A percentile compares a stretch with the other conserved stretches of the same genome.
Conservation (phyloP, 1,140 invertebrate species). For the Anthonomus grandis region DNA sequence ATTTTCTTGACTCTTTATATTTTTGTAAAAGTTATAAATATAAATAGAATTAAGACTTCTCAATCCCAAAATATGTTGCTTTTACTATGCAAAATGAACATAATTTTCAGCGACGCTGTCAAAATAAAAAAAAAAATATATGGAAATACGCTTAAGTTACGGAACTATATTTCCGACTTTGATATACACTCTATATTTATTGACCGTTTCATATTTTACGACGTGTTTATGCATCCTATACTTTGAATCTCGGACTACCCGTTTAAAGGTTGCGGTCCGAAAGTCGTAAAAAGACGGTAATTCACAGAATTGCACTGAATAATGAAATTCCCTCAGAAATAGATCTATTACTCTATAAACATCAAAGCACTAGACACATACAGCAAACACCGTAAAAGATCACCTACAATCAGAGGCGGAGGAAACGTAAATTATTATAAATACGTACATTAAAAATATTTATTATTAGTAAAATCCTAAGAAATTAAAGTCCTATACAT, state of each 20-base stretch:
- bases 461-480: too few species aligned
- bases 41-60: too few species aligned
- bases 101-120: too few species aligned
- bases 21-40: too few species aligned
- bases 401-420: conserved; percentile 3
- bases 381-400: conserved; percentile 5
- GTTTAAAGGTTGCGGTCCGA: conserved; percentile 21
- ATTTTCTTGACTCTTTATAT: too few species aligned
- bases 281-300: conserved; percentile 20
- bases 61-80: too few species aligned
- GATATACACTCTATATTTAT: conserved; percentile 22
- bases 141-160: too few species aligned
- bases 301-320: conserved; percentile 20
- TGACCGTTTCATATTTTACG: conserved; percentile 19
- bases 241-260: conserved; percentile 21
- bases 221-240: conserved; percentile 17
- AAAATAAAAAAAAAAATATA: too few species aligned
- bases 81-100: too few species aligned
- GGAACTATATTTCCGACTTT: conserved; percentile 21
- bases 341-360: conserved; percentile 25
- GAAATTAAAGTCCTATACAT: too few species aligned
- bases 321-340: conserved; percentile 26
- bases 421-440: too few species aligned
- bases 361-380: conserved; percentile 14
- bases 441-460: too few species aligned